Evolutionary conservation across 2,113 vertebrate genomes (phyloP).

Genomic region (Phrynosoma platyrhinos): DNA sequence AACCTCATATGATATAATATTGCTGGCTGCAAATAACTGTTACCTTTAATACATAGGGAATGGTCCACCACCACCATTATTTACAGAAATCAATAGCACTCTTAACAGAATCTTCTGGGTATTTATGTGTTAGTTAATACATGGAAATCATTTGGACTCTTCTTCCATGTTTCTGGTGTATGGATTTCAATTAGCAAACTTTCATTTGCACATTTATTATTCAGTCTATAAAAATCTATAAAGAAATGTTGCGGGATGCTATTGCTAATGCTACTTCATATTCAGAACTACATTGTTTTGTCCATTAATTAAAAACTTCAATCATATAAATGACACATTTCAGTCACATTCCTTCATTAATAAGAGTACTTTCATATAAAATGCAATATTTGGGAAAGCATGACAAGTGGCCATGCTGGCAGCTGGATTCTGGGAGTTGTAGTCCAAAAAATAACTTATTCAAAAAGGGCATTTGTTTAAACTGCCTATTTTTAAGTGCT

Average conservation of each 20-base stretch:
- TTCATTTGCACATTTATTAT: constrained; percentile 54
- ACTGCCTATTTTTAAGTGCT: background rate
- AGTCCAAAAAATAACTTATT: no score
- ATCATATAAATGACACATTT: background rate
- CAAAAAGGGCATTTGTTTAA: background rate
- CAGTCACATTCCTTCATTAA: constrained; percentile 20
- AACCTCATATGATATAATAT: background rate
- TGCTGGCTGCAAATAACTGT: background rate
- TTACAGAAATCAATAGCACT: background rate
- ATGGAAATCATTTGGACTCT: no score
- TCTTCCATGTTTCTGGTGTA: background rate
- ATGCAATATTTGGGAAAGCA: background rate
- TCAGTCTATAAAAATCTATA: constrained; percentile 3
- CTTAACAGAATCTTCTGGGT: background rate
- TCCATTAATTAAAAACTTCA: constrained; percentile 53
- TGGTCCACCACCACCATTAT: background rate
- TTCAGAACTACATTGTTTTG: constrained; percentile 5
- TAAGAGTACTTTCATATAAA: constrained; percentile 29
- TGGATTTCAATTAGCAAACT: background rate
- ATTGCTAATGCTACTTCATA: constrained; percentile 38
- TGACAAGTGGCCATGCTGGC: no score
- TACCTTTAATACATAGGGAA: background rate
- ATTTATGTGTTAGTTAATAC: background rate
- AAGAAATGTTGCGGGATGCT: constrained; percentile 47
- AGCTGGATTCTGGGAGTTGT: no score